Conservation (phyloP, 2,797 vertebrate genomes). For the Falco berigora region DNA sequence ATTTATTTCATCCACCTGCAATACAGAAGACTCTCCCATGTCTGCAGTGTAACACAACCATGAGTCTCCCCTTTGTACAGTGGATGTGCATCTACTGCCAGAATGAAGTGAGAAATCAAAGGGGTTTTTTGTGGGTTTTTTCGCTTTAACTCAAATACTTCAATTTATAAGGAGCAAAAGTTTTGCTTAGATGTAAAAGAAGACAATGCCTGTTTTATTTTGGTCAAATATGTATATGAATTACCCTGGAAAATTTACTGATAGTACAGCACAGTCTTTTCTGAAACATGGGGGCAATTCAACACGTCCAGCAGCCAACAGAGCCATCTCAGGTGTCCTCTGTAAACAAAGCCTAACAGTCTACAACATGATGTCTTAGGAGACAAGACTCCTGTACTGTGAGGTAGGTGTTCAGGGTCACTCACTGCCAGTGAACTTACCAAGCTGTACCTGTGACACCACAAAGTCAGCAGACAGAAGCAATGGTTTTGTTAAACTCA, state of each 20-base stretch:
- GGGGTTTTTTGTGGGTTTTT: background rate
- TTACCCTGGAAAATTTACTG: background rate
- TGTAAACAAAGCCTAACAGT: background rate
- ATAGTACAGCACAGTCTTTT: background rate
- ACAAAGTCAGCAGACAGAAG: background rate
- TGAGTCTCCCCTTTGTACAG: background rate
- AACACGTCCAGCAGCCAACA: background rate
- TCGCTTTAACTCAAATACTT: background rate
- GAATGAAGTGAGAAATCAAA: background rate
- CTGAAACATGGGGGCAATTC: background rate
- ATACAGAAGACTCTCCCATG: background rate
- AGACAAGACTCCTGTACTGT: background rate
- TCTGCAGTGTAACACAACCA: background rate
- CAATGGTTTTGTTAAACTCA: background rate
- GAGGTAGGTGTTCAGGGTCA: background rate
- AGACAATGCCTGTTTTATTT: background rate
- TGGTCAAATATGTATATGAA: background rate
- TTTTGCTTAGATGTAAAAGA: background rate
- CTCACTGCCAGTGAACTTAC: background rate
- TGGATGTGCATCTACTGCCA: background rate
- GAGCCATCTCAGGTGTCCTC: background rate
- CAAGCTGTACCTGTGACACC: background rate
- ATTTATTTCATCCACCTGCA: background rate
- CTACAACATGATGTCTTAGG: background rate
- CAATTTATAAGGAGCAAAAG: background rate